Evolutionary conservation across 1,140 invertebrate genomes (phyloP).

Genomic region (Zaprionus ornatus): DNA sequence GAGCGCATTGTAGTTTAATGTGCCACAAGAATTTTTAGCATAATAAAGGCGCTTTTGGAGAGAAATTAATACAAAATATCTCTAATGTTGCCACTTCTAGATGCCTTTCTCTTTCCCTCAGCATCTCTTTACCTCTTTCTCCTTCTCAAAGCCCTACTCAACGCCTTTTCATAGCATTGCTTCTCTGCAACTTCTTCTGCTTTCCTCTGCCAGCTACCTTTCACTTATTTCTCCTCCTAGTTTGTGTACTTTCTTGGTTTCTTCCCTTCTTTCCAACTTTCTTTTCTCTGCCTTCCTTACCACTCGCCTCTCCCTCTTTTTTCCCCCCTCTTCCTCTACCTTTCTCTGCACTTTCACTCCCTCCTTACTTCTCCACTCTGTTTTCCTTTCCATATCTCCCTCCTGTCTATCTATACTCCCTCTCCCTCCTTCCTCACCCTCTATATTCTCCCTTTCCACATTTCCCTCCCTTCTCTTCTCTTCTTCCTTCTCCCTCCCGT

Average conservation of each 20-base stretch:
- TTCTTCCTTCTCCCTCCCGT: not conserved
- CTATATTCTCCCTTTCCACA: not conserved
- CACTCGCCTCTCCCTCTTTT: not conserved
- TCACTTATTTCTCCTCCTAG: too few species aligned
- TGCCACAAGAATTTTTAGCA: constrained; percentile 8
- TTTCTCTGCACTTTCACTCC: not conserved
- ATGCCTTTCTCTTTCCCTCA: too few species aligned
- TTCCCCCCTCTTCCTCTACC: not conserved
- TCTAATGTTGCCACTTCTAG: not conserved
- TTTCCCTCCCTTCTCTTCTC: not conserved
- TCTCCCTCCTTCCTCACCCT: not conserved
- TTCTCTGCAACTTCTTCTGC: too few species aligned
- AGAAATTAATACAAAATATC: constrained; percentile 2
- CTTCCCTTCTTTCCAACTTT: too few species aligned
- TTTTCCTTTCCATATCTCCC: not conserved
- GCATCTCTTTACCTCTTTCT: too few species aligned
- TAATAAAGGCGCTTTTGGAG: not conserved
- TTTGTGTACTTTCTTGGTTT: too few species aligned
- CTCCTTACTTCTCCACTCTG: not conserved
- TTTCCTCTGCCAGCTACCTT: too few species aligned
- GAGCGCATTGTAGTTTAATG: not conserved
- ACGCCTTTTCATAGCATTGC: too few species aligned
- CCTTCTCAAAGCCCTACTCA: too few species aligned
- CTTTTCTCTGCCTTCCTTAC: too few species aligned
- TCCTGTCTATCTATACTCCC: not conserved